These are phyloP conservation scores for Peromyscus melanophrys DNA, from an alignment of 2,797 vertebrate species.

Conservation along the genomic window DNA sequence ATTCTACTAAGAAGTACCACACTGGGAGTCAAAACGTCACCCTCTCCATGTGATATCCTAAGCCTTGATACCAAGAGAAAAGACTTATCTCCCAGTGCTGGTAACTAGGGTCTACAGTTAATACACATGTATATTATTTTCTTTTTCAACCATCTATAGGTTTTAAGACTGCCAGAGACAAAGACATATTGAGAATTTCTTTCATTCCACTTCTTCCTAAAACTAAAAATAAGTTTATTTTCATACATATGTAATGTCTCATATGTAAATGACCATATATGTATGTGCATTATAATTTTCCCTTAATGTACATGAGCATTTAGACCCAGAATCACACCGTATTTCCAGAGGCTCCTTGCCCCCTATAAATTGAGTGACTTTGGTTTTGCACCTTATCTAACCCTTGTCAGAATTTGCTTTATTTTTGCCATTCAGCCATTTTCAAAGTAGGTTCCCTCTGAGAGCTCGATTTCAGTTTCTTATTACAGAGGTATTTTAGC, in stretches of 20 bases:
- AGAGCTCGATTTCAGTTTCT: not conserved
- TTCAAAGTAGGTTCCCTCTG: conserved; percentile 20
- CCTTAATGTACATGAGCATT: no score
- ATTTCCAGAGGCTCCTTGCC: not conserved
- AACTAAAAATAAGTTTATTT: not conserved
- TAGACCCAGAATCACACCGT: not conserved
- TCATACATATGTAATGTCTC: not conserved
- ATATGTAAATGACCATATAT: not conserved
- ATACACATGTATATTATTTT: not conserved
- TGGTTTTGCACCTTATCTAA: not conserved
- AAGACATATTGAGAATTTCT: not conserved
- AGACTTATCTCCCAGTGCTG: not conserved
- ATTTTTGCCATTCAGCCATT: not conserved
- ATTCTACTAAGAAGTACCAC: not conserved
- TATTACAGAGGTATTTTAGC: not conserved
- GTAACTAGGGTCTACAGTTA: no score
- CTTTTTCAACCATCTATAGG: not conserved
- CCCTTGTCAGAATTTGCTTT: conserved; percentile 15
- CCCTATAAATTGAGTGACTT: not conserved
- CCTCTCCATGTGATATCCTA: not conserved
- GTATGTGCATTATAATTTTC: not conserved
- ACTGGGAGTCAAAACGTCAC: not conserved
- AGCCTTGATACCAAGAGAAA: not conserved
- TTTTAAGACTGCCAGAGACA: not conserved
- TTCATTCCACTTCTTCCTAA: not conserved